A percentile compares a stretch with the other conserved stretches of the same genome.
These are phyloP conservation scores for Asarcornis scutulata DNA, from an alignment of 2,113 vertebrate genomes.

Conservation along the genomic window DNA sequence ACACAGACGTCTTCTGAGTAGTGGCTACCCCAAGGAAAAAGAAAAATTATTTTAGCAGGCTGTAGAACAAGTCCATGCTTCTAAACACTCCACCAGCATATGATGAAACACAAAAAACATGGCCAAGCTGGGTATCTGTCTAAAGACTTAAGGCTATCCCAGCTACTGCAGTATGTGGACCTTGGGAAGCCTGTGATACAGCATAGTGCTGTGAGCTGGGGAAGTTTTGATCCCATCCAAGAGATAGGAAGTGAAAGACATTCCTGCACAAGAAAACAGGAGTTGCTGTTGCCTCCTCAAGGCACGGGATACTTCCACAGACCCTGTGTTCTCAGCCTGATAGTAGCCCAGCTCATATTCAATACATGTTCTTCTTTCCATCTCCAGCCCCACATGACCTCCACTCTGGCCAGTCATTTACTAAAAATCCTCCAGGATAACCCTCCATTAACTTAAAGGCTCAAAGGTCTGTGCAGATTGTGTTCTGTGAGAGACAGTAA, in stretches of 20 bases:
- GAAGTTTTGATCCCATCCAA: neutral
- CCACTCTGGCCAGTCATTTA: neutral
- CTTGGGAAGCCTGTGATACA: neutral
- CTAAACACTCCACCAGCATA: neutral
- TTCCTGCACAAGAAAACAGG: neutral
- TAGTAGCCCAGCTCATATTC: neutral
- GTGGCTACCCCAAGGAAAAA: slow-evolving; percentile 67
- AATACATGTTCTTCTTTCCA: neutral
- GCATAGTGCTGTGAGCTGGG: neutral
- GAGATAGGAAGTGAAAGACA: neutral
- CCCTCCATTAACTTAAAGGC: neutral
- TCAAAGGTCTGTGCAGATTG: neutral
- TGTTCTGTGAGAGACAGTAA: neutral
- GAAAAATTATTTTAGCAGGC: neutral
- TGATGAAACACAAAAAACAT: neutral
- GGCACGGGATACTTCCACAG: neutral
- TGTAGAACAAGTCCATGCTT: neutral
- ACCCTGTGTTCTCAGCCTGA: neutral
- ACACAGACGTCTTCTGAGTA: slow-evolving; percentile 81
- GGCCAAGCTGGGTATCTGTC: neutral
- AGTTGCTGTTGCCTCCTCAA: neutral
- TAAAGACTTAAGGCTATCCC: neutral
- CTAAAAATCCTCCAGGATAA: neutral
- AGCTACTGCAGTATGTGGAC: neutral
- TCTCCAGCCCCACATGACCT: neutral